A percentile compares a stretch with the other conserved stretches of the same genome.
phyloP scores from a whole-genome alignment of 2,113 vertebrate genomes.

The Theristicus caerulescens region DNA sequence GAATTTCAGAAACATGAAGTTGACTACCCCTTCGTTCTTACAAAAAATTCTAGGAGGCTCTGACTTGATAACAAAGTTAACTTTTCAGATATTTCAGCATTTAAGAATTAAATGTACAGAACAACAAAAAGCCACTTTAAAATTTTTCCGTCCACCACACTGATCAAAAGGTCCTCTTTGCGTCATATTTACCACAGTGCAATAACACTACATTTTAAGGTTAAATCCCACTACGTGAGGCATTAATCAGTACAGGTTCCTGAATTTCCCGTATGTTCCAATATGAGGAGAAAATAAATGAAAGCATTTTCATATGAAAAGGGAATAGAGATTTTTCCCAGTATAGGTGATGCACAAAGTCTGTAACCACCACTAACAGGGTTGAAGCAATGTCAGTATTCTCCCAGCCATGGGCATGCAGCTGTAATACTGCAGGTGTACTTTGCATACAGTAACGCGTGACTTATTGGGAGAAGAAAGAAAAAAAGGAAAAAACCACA shows the following conservation, averaged over 20 bases:
- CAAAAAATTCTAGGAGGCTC: not conserved
- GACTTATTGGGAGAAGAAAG: not conserved
- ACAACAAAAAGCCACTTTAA: not conserved
- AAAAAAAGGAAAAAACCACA: not conserved
- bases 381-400: not conserved
- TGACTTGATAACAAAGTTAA: not conserved
- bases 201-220: not conserved
- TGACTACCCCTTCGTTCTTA: not conserved
- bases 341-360: not conserved
- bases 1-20: not conserved
- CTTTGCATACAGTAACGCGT: accelerated
- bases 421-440: not conserved
- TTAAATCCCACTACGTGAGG: not conserved
- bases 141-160: not conserved
- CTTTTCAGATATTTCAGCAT: not conserved
- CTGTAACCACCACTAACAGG: not conserved
- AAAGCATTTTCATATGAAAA: not conserved
- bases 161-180: not conserved
- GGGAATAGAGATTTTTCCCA: not conserved
- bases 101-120: not conserved
- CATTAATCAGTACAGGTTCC: not conserved
- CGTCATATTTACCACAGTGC: not conserved
- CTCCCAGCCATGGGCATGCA: accelerated
- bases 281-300: not conserved
- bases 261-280: not conserved